These are phyloP conservation scores for Lophotis ruficrista DNA, from an alignment of 2,113 vertebrate species.

Conservation along the genomic window DNA sequence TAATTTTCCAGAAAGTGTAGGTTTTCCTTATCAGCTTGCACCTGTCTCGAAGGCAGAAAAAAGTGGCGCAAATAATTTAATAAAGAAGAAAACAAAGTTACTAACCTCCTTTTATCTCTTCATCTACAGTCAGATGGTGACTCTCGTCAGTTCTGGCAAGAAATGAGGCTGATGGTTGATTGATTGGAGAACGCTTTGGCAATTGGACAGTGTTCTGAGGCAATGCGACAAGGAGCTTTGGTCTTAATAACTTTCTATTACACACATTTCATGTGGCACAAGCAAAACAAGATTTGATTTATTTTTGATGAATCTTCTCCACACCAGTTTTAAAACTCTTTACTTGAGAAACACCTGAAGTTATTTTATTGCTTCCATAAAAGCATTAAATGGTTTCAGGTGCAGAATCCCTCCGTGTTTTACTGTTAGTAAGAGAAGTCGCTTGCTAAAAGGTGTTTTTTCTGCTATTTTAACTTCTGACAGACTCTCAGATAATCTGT, in stretches of 20 bases:
- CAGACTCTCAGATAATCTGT: slow-evolving; percentile 43
- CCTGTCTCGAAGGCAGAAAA: neutral
- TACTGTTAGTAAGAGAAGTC: slow-evolving; percentile 55
- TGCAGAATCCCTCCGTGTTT: slow-evolving; percentile 47
- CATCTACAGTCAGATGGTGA: slow-evolving; percentile 28
- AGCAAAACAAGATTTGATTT: slow-evolving; percentile 74
- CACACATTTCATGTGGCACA: slow-evolving; percentile 59
- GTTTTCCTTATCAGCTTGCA: neutral
- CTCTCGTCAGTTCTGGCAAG: slow-evolving; percentile 8
- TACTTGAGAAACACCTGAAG: slow-evolving; percentile 66
- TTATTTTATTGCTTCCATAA: slow-evolving; percentile 72
- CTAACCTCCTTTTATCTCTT: slow-evolving; percentile 2
- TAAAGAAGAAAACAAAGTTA: neutral
- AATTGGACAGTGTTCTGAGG: slow-evolving; percentile 28
- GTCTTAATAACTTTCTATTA: slow-evolving; percentile 73
- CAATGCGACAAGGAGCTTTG: slow-evolving; percentile 15
- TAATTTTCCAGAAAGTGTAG: neutral
- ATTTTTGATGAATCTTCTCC: slow-evolving; percentile 75
- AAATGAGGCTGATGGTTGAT: slow-evolving; percentile 13
- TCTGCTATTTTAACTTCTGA: slow-evolving; percentile 62
- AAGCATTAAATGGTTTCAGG: slow-evolving; percentile 69
- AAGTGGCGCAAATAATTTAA: neutral
- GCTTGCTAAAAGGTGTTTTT: slow-evolving; percentile 55
- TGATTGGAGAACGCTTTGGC: slow-evolving; percentile 37
- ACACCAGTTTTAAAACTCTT: slow-evolving; percentile 61